Evolutionary conservation across 2,888 invertebrate genomes (phyloP), one percentile per base, ranked within the genome.

Genomic region (Hydroisotoma schaefferi): DNA sequence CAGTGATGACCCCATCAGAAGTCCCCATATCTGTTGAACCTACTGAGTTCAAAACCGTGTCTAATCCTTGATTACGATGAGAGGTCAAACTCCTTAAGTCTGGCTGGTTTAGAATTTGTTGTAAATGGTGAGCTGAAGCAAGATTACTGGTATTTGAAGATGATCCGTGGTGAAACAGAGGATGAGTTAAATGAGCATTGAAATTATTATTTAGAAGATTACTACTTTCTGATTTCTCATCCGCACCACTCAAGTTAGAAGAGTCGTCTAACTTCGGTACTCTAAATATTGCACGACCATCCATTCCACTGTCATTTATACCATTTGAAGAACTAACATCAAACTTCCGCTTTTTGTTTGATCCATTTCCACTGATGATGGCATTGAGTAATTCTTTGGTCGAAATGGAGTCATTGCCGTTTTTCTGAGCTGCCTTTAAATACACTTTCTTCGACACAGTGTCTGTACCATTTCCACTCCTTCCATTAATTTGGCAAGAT

Each of bases 21-120:
- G 66, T 66, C 12, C 61, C 65, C 12, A 61, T 59, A 22, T 68
- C 70, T 2, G 67, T 65, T 20, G 69, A 67, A 5, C 68, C 65
- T 1, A 67, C 67, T 6, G 71, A 69, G 56, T 63, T 61, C n/a
- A 71, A 48, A 33, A 68, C 69, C 18, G 59, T 64, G 38, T 71
- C 69, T 12, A 68, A 27, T 18, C 63, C 63, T 49, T 55, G 54
- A 59, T 59, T 67, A 43, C 55, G 51, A 46, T 55, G 40, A 12
- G 46, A 18, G 23, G 55, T 38, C 18, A 28, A 38, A 12, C 62
- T 56, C 15, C 47, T 47, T 25, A 52, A 28, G 22, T 52, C 52
- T 22, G 52, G 52, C 23, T 52, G 52, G 22, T 25, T 37, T 18
- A 52, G 52, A 12, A 52, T n/a, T 10, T 52, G 52, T 22, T 52